Evolutionary conservation across 2,113 vertebrate genomes (phyloP).

Genomic region (Sinocyclocheilus rhinocerous): DNA sequence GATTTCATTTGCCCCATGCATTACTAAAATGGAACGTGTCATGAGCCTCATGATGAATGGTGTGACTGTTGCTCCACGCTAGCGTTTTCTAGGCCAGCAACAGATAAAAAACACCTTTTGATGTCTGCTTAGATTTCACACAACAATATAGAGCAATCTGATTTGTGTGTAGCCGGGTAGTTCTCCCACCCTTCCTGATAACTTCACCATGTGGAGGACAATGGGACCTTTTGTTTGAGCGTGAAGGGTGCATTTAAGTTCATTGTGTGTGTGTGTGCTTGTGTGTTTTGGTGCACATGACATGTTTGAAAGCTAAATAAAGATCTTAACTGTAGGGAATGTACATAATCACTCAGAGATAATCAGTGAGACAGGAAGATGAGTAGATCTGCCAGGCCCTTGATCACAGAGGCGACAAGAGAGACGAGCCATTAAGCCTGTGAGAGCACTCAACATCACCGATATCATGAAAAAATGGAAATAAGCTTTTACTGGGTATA

Average conservation of each 20-base stretch:
- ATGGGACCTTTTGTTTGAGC: slow-evolving; percentile 71
- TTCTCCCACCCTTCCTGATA: slow-evolving; percentile 64
- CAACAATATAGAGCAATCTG: slow-evolving; percentile 72
- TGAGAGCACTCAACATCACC: slow-evolving; percentile 65
- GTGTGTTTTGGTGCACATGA: slow-evolving; percentile 45
- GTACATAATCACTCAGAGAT: slow-evolving; percentile 71
- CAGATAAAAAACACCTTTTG: slow-evolving; percentile 65
- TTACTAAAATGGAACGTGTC: slow-evolving; percentile 63
- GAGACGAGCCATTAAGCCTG: slow-evolving; percentile 71
- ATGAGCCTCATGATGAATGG: slow-evolving; percentile 67
- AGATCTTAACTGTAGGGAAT: slow-evolving; percentile 50
- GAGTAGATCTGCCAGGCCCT: slow-evolving; percentile 40
- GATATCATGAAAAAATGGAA: slow-evolving; percentile 29
- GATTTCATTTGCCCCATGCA: slow-evolving; percentile 58
- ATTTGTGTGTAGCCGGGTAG: slow-evolving; percentile 62
- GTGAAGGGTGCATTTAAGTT: slow-evolving; percentile 58
- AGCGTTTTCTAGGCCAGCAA: slow-evolving; percentile 55
- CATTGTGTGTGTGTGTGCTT: slow-evolving; percentile 34
- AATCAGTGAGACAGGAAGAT: slow-evolving; percentile 74
- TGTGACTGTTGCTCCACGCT: slow-evolving; percentile 67
- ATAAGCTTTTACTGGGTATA: slow-evolving; percentile 15
- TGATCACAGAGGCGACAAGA: slow-evolving; percentile 63
- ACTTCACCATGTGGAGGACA: slow-evolving; percentile 73
- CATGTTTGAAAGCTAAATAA: slow-evolving; percentile 49
- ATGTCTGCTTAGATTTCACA: slow-evolving; percentile 77